These are phyloP conservation scores for Eupristina koningsbergeri DNA, from an alignment of 1,140 invertebrate species.

Conservation along the genomic window DNA sequence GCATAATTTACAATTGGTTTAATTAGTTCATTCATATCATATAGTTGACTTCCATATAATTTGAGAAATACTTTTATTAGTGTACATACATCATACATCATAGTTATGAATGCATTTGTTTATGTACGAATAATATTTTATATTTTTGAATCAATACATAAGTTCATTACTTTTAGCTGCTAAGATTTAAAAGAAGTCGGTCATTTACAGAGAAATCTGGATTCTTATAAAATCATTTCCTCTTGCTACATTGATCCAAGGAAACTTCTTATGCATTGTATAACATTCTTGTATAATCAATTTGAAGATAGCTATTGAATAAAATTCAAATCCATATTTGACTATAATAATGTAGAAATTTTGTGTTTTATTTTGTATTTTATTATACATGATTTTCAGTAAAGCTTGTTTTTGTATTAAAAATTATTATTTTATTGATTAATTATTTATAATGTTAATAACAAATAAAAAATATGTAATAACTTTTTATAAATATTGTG, in stretches of 20 bases:
- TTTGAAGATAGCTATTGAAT: constrained; percentile 70
- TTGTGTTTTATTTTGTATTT: constrained; percentile 68
- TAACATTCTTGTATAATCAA: constrained; percentile 70
- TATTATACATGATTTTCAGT: constrained; percentile 33
- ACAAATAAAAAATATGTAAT: neutral
- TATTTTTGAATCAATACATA: constrained; percentile 31
- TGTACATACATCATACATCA: neutral
- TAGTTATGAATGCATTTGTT: neutral
- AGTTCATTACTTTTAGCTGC: constrained; percentile 7
- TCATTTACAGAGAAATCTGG: constrained; percentile 34
- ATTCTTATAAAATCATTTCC: constrained; percentile 67
- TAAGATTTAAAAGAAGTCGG: neutral
- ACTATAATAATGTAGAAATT: constrained; percentile 64
- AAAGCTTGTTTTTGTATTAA: too few species aligned
- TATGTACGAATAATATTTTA: constrained; percentile 17
- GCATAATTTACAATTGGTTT: constrained; percentile 1
- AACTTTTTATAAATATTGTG: constrained; percentile 44
- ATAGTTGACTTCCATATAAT: neutral
- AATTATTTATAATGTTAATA: too few species aligned
- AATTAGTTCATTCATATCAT: constrained; percentile 8
- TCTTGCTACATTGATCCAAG: constrained; percentile 65
- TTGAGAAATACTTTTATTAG: constrained; percentile 3
- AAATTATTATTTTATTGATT: too few species aligned
- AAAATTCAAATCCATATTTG: constrained; percentile 71
- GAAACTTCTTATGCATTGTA: constrained; percentile 67